Base-by-base conservation (phyloP, 2,888 invertebrate genomes). In the Timema podura region DNA sequence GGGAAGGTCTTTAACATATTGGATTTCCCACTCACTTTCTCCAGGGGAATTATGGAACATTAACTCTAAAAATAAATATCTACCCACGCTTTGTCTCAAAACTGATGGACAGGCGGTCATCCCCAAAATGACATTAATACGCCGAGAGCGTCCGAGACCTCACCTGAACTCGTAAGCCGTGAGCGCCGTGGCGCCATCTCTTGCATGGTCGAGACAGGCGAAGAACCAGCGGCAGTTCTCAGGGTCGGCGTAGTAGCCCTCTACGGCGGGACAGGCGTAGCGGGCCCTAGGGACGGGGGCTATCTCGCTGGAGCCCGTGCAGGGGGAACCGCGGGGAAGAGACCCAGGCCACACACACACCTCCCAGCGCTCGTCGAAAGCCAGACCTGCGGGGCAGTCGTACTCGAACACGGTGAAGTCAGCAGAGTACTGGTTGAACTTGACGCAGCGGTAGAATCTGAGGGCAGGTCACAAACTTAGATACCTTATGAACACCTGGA, bases 191-290 rank as follows among this genome's bases (percentile, higher is more conserved):
- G 68, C 68, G 3, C 81, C 81, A 72, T 82, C 80, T 5, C 80
- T 78, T 15, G 76, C 89, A 78, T 90, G 88, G 79, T 91, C 90
- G 70, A 90, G 82, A 77, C 92, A 92, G 45, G 92, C 91, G 80
- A 91, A 92, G 85, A 92, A 92, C 91, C 91, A 92, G 70, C 91
- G 86, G 75, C 92, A 92, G 81, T 92, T 91, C 79, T 90, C 89
- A 0, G 91, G 91, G 79, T 92, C 92, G 0, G 89, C 90, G 78
- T 89, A 92, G 79, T 91, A 92, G 71, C 92, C 87, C 81, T 86
- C 85, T 75, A 86, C 84, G 65, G 84, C 82, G 0, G 90, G 89
- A 77, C 92, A 92, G 48, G 85, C 80, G 80, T 91, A 92, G 75
- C 89, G 84, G 1, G 85, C 84, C 68, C 82, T 81, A 0, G 91